A percentile compares a stretch with the other conserved stretches of the same genome.
Conservation (phyloP, 2,888 invertebrate genomes). For the Caenorhabditis uteleia region DNA sequence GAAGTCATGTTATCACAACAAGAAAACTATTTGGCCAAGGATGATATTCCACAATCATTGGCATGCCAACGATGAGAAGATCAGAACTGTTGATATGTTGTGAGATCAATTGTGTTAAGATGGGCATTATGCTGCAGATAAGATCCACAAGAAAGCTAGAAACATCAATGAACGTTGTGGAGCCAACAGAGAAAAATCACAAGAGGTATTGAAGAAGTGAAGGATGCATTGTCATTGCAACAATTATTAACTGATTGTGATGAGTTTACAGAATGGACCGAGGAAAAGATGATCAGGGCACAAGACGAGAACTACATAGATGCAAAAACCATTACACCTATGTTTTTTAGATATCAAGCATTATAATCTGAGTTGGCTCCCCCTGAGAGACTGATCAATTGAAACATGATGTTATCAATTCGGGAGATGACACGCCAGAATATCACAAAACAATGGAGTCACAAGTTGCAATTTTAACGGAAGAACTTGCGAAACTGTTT, state of each 20-base stretch:
- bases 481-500: slow-evolving; percentile 79
- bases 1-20: slow-evolving; percentile 93
- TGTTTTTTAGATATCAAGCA: slow-evolving; percentile 98
- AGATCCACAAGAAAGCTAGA: slow-evolving; percentile 92
- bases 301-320: slow-evolving; percentile 96
- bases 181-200: slow-evolving; percentile 86
- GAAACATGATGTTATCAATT: slow-evolving; percentile 63
- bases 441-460: slow-evolving; percentile 87
- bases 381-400: slow-evolving; percentile 74
- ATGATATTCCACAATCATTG: slow-evolving; percentile 78
- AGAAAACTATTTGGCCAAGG: slow-evolving; percentile 94
- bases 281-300: slow-evolving; percentile 94
- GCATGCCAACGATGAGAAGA: slow-evolving; percentile 99
- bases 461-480: slow-evolving; percentile 74
- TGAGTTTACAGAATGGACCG: slow-evolving; percentile 97
- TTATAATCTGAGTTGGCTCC: slow-evolving; percentile 99
- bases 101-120: slow-evolving; percentile 88
- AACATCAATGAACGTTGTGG: slow-evolving; percentile 82
- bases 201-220: slow-evolving; percentile 81
- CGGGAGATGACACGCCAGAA: slow-evolving; percentile 87
- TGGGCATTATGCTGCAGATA: slow-evolving; percentile 93
- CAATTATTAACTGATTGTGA: slow-evolving; percentile 91
- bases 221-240: slow-evolving; percentile 91
- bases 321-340: slow-evolving; percentile 98
- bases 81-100: slow-evolving; percentile 89